Percentiles rank a stretch among this genome's conserved stretches.
phyloP scores from a whole-genome alignment of 2,888 invertebrate species.

The Dorcus parallelipipedus region DNA sequence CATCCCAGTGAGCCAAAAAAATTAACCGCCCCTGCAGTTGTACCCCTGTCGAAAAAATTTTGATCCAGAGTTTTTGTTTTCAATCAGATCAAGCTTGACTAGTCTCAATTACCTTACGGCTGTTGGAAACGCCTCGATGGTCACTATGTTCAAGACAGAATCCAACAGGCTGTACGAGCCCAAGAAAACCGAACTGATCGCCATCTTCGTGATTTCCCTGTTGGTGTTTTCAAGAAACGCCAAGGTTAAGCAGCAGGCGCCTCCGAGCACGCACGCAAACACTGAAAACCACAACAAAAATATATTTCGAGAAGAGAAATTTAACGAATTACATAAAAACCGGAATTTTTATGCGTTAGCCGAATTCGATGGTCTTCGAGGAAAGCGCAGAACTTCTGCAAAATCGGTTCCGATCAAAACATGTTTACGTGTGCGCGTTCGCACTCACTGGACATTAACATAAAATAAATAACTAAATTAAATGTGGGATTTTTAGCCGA shows the following conservation, averaged over 20 bases:
- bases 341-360: too few species aligned
- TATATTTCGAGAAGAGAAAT: too few species aligned
- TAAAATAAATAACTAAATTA: too few species aligned
- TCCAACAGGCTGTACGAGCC: slow-evolving; percentile 23
- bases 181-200: slow-evolving; percentile 20
- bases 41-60: slow-evolving; percentile 20
- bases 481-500: too few species aligned
- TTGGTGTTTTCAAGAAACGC: slow-evolving; percentile 16
- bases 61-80: too few species aligned
- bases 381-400: too few species aligned
- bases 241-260: slow-evolving; percentile 18
- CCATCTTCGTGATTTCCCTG: slow-evolving; percentile 8
- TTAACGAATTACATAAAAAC: too few species aligned
- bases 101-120: slow-evolving; percentile 23
- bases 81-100: too few species aligned
- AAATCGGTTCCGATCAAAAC: too few species aligned
- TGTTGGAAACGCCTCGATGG: slow-evolving; percentile 29
- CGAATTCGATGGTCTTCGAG: too few species aligned
- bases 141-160: slow-evolving; percentile 22
- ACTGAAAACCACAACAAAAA: slow-evolving; percentile 13
- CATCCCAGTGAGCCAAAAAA: slow-evolving; percentile 18
- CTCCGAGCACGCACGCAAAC: slow-evolving; percentile 20
- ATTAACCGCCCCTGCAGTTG: slow-evolving; percentile 23
- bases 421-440: too few species aligned
- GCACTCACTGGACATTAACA: too few species aligned